These are phyloP conservation scores for Pseudorhiza aurosa DNA, from an alignment of 30 jellyfish, hydroid and myxozoan genomes.

Conservation along the genomic window DNA sequence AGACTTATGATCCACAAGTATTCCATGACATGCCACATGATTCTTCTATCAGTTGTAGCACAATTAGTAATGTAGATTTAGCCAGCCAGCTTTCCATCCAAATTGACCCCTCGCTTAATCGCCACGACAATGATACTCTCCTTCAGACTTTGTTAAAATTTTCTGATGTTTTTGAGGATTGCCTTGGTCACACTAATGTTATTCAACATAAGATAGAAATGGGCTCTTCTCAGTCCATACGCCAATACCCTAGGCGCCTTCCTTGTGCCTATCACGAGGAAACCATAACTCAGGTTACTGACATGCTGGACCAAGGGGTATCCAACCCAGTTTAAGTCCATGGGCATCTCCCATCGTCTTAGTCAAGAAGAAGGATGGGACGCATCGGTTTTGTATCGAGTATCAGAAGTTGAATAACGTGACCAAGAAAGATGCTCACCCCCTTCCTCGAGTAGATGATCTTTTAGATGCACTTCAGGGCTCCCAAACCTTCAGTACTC, in stretches of 20 bases:
- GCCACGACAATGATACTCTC: not conserved
- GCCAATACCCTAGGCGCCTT: conserved; percentile 43
- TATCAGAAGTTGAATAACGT: conserved; percentile 46
- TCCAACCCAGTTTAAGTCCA: conserved; percentile 57
- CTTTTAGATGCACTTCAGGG: conserved; percentile 46
- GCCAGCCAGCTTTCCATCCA: not conserved
- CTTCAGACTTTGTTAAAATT: conserved; percentile 16
- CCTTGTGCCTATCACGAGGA: conserved; percentile 47
- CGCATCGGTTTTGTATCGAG: conserved; percentile 67
- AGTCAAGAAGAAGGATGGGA: conserved; percentile 72
- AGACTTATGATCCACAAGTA: not conserved
- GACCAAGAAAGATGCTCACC: conserved; percentile 46
- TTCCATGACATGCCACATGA: too few relatives aligned
- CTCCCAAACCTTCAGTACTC: conserved; percentile 38
- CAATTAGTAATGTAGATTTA: not conserved
- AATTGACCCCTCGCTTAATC: conserved; percentile 2
- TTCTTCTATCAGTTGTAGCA: not conserved
- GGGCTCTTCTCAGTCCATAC: conserved; percentile 48
- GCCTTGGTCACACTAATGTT: conserved; percentile 52
- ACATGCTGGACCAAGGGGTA: conserved; percentile 44
- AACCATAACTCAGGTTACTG: conserved; percentile 19
- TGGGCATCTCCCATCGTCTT: conserved; percentile 73
- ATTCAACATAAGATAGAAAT: conserved; percentile 51
- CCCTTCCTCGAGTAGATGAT: conserved; percentile 68
- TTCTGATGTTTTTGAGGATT: conserved; percentile 61